Base-by-base conservation (phyloP, 2,888 invertebrate genomes). In the Folsomia candida region DNA sequence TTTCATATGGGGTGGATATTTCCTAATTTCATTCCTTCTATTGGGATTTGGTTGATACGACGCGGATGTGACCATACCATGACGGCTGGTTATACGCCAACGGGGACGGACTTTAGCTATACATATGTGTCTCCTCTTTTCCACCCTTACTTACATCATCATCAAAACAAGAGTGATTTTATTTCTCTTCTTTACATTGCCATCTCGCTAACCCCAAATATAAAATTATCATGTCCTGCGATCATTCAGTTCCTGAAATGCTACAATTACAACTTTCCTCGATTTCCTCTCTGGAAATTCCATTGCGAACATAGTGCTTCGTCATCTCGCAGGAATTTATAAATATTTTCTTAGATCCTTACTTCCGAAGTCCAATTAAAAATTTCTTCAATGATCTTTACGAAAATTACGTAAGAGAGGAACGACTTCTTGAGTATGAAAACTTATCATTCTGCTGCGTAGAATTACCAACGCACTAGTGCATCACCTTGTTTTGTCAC, bases 21-120 rank as follows among this genome's bases (percentile, higher is more conserved):
- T 75, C 73, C 71, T 73, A 73, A 75, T 73, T 71, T 70, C 73
- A 73, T 71, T 71, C 68, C 71, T 66, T 60, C 68, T 66, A 29
- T 24, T 47, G 67, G 66, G 70, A 67, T 28, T 54, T 59, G 57
- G 9, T n/a, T 37, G 37, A 37, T 37, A 37, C 37, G 4, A 9
- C 14, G 18, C 59, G n/a, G 25, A 24, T 27, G 24, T 27, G 27
- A 59, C 59, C 24, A 28, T 28, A 4, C 14, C 22, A 20, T 6
- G 54, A 14, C 54, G 54, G 54, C 4, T 54, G 54, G 22, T 47
- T 47, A 47, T 47, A 47, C 18, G 9, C 47, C 47, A 47, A 18
- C 47, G 47, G 18, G n/a, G n/a, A n/a, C n/a, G n/a, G n/a, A n/a
- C n/a, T n/a, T n/a, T n/a, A n/a, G n/a, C n/a, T n/a, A n/a, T n/a